Conservation (phyloP, 2,113 vertebrate species). For the Prionailurus bengalensis region DNA sequence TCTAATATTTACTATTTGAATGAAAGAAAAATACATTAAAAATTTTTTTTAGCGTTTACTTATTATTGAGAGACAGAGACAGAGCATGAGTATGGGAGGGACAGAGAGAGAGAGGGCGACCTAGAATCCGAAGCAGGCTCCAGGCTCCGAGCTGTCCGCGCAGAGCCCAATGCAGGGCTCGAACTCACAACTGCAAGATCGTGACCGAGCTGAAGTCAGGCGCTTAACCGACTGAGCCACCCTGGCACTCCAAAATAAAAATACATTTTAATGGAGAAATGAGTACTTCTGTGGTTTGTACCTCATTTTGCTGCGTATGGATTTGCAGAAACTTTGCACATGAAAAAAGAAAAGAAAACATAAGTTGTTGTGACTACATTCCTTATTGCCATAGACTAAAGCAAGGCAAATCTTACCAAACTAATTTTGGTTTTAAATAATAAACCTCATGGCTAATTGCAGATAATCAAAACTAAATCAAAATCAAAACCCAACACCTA, state of each 20-base stretch:
- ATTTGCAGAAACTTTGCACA: constrained; percentile 19
- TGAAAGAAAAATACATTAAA: neutral
- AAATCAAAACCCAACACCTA: neutral
- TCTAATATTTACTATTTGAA: neutral
- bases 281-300: neutral
- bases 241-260: neutral
- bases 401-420: neutral
- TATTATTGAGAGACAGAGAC: no score
- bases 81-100: no score
- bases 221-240: no score
- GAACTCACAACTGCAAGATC: no score
- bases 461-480: constrained; percentile 26
- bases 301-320: neutral
- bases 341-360: neutral
- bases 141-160: no score
- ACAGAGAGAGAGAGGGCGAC: no score
- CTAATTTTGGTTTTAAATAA: constrained; percentile 16
- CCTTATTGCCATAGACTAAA: neutral
- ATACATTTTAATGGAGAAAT: neutral
- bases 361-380: neutral
- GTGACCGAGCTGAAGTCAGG: no score
- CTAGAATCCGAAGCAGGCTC: no score
- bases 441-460: neutral
- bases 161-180: no score
- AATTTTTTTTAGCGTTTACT: no score